phyloP scores from a whole-genome alignment of 1,140 invertebrate species.

The Agrypnia vestita region DNA sequence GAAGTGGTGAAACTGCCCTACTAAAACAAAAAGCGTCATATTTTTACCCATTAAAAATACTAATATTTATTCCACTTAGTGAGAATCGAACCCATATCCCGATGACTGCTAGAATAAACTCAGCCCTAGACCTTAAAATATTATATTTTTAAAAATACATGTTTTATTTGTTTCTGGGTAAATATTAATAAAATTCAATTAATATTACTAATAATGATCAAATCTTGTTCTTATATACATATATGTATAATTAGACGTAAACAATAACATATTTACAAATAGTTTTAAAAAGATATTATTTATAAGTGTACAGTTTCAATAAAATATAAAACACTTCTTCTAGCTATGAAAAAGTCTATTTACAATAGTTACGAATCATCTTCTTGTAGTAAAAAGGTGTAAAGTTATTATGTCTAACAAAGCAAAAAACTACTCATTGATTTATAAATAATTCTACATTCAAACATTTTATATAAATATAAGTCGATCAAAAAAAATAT shows the following conservation, averaged over 20 bases:
- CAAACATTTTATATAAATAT: conserved; percentile 29
- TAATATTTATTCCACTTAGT: too few relatives aligned
- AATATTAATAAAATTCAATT: too few relatives aligned
- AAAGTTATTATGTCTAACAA: conserved; percentile 19
- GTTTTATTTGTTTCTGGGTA: too few relatives aligned
- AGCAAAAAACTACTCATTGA: conserved; percentile 37
- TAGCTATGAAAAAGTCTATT: conserved; percentile 35
- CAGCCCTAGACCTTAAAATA: too few relatives aligned
- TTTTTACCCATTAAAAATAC: too few relatives aligned
- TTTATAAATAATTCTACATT: conserved; percentile 33
- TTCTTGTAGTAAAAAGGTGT: conserved; percentile 21
- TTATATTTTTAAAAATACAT: too few relatives aligned
- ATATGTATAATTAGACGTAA: neutral
- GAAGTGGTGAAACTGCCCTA: too few relatives aligned
- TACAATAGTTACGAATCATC: conserved; percentile 22
- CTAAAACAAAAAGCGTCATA: too few relatives aligned
- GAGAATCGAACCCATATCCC: too few relatives aligned
- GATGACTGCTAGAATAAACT: too few relatives aligned
- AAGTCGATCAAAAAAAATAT: conserved; percentile 21
- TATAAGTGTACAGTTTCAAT: conserved; percentile 27
- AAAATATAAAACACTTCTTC: conserved; percentile 13
- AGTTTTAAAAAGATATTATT: conserved; percentile 18
- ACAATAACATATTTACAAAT: conserved; percentile 31
- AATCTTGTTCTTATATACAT: too few relatives aligned
- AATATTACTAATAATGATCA: too few relatives aligned